Evolutionary conservation across 64 coral and sea anemone species (phyloP).

Genomic region (Catalaphyllia jardinei): DNA sequence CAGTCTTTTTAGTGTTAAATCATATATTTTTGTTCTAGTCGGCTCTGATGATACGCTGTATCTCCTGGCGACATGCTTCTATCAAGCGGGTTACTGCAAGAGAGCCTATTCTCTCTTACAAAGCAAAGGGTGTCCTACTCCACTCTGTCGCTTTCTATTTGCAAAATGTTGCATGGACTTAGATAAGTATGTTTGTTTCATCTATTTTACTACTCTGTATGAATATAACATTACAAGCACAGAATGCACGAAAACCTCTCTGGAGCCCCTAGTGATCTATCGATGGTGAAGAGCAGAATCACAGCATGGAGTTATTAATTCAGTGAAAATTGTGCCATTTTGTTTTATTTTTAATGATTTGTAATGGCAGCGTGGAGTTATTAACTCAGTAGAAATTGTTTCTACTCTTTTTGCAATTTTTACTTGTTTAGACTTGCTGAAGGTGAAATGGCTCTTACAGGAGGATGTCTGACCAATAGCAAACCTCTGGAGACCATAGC

Average conservation of each 20-base stretch:
- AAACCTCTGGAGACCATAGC: slow-evolving; percentile 89
- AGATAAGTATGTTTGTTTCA: slow-evolving; percentile 84
- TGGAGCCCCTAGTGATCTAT: no score
- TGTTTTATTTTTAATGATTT: no score
- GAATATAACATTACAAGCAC: no score
- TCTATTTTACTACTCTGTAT: no score
- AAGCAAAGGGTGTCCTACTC: slow-evolving; percentile 79
- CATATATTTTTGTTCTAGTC: slow-evolving; percentile 39
- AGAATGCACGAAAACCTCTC: no score
- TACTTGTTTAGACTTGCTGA: slow-evolving; percentile 74
- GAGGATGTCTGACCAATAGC: slow-evolving; percentile 72
- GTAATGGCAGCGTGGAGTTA: no score
- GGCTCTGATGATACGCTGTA: slow-evolving; percentile 90
- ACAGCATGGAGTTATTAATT: no score
- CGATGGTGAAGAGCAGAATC: no score
- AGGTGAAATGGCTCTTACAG: slow-evolving; percentile 87
- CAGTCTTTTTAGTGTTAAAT: not conserved
- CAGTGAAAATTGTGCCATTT: no score
- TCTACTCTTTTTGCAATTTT: not conserved
- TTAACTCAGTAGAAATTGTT: no score
- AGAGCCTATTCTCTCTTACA: slow-evolving; percentile 84
- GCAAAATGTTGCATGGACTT: slow-evolving; percentile 97
- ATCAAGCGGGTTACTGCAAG: slow-evolving; percentile 79
- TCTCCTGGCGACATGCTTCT: slow-evolving; percentile 89
- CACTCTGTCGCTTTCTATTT: slow-evolving; percentile 91